phyloP scores from a whole-genome alignment of 2,113 vertebrate genomes.

The Aegotheles bennettii region DNA sequence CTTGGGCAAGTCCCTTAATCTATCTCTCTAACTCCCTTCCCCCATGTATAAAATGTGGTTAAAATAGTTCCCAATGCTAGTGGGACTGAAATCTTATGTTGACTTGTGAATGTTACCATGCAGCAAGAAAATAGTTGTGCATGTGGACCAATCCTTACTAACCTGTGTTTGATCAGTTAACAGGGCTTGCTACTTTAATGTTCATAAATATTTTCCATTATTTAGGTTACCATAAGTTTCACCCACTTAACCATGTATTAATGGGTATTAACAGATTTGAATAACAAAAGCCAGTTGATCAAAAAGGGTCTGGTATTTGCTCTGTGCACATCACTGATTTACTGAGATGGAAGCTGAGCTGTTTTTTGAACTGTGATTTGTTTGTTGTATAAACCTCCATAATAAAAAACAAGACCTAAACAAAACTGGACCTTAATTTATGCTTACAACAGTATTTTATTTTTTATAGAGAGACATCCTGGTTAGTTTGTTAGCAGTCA shows the following conservation, averaged over 20 bases:
- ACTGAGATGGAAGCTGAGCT: not conserved
- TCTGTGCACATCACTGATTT: not conserved
- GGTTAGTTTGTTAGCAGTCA: not conserved
- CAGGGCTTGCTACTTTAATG: not conserved
- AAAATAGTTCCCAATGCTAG: not conserved
- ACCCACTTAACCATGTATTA: not conserved
- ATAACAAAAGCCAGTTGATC: not conserved
- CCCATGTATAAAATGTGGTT: not conserved
- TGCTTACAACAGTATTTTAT: not conserved
- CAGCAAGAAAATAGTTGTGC: not conserved
- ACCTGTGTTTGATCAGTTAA: not conserved
- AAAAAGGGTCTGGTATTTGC: not conserved
- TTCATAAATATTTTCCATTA: not conserved
- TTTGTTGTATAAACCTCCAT: not conserved
- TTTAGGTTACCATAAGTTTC: not conserved
- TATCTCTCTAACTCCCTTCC: not conserved
- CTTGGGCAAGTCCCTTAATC: constrained; percentile 2
- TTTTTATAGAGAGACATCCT: not conserved
- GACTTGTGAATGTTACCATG: rapidly evolving
- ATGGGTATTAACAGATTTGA: not conserved
- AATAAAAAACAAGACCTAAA: not conserved
- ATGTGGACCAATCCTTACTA: not conserved
- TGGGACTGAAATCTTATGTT: not conserved
- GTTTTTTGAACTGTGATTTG: not conserved
- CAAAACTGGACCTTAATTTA: not conserved